Base-by-base conservation (phyloP, 2,113 vertebrate species). In the Alectura lathami region DNA sequence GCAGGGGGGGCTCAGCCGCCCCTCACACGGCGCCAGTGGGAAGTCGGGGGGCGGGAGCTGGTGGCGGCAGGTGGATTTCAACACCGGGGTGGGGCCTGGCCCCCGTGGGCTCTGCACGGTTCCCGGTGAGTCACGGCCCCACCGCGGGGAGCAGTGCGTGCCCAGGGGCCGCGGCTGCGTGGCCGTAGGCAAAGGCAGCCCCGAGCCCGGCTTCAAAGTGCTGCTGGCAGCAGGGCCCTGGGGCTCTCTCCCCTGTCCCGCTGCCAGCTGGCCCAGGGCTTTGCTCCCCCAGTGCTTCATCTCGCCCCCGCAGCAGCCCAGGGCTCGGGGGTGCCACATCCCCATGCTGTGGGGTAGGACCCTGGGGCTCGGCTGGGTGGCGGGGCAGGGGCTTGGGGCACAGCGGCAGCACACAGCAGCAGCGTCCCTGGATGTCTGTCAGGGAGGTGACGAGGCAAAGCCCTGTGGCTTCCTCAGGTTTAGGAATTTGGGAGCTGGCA, bases 11-110 rank as follows among this genome's bases (percentile, higher is more conserved):
- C 45, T 9, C 20, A 0, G 38, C 51, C 3, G 6, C 54, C 59
- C 75, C 88, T 38, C 5, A 10, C 8, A 5, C 3, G 18, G 67
- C 54, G 29, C 72, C 14, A 13, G 38, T 73, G 91, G 72, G 86
- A 89, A 86, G 63, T 9, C 5, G 83, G 82, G 88, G 85, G 75
- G 57, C 79, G 75, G 88, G 88, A 86, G 83, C 74, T 20, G 51
- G 85, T 91, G 85, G 88, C n/a, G 73, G 73, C 92, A 95, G 91
- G 88, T 95, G 91, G 80, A 91, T 95, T 96, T 96, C 92, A 29
- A 94, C 95, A 94, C 62, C 9, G 77, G 93, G 95, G 95, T 62
- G 90, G 89, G 63, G 74, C 93, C 43, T 34, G 32, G 86, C 94
- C 92, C 92, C 89, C 87, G 60, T 94, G 89, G 94, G 85, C 45